phyloP scores from a whole-genome alignment of 2,888 invertebrate genomes.

The Galerucella pusilla region DNA sequence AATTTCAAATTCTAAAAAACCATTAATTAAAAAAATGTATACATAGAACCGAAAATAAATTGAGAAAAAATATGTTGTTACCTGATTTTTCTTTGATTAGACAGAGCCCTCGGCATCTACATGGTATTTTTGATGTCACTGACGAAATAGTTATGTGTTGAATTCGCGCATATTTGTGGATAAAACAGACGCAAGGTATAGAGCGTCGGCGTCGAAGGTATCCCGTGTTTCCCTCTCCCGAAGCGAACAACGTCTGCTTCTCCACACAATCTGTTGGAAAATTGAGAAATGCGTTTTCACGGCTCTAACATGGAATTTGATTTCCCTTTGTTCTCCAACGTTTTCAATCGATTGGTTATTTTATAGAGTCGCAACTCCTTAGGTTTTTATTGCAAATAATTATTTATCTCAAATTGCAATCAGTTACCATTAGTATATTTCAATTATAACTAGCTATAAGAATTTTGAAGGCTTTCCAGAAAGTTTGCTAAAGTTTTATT shows the following conservation, averaged over 20 bases:
- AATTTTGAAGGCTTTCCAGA: neutral
- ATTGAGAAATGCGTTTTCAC: neutral
- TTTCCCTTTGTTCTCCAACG: conserved; percentile 4
- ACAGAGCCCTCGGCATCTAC: conserved; percentile 26
- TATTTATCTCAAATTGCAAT: neutral
- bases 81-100: conserved; percentile 21
- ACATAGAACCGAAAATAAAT: neutral
- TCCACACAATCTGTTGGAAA: conserved; percentile 9
- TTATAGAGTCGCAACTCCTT: neutral
- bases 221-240: conserved; percentile 11
- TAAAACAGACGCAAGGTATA: conserved; percentile 22
- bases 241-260: neutral
- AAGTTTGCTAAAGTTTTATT: neutral
- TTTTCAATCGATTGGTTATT: conserved; percentile 4
- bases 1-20: neutral
- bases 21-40: neutral
- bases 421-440: no score
- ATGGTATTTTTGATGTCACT: conserved; percentile 22
- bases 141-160: conserved; percentile 29
- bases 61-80: conserved; percentile 3
- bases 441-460: neutral
- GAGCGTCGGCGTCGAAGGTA: conserved; percentile 15
- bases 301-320: neutral
- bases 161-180: conserved; percentile 29
- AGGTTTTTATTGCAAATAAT: neutral